Evolutionary conservation across 2,888 invertebrate species (phyloP), one percentile per base, ranked within the genome.

Genomic region (Cryptocephalus primarius): DNA sequence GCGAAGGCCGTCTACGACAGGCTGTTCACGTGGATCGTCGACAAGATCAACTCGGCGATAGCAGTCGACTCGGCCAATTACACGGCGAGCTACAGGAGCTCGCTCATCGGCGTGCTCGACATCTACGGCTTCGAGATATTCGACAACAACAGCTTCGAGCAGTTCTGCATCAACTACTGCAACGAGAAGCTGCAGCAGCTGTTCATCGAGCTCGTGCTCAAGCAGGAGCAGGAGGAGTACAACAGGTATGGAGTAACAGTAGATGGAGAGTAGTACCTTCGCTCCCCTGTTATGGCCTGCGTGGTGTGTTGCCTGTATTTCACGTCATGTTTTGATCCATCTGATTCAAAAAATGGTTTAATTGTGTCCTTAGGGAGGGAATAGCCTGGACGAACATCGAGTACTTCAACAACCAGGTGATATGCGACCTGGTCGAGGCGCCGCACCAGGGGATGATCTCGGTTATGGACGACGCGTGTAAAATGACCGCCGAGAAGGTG

Each of bases 101-200:
- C 88, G 1, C 78, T 93, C 39, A 93, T 94, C 61, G 96, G 96
- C 9, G 96, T 97, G 6, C 74, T 99, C 43, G 97, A 99, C 66
- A 99, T 99, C 64, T 99, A 97, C 69, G 97, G 97, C 13, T 99
- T 97, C 71, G 97, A 99, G 75, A 94, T 97, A 56, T 95, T 99
- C 70, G 94, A 95, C 58, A 80, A 80, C 32, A 97, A 97, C 72
- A 93, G 92, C 73, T 95, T 97, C 72, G 97, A 97, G 70, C 97
- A 97, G 73, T 93, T 97, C 72, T 97, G 96, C 71, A 97, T 97
- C 65, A 97, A 97, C 73, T 97, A 96, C 72, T 97, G 96, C 67
- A 97, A 97, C 68, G 97, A 97, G 74, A 97, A 97, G 68, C 75
- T 97, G 54, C 97, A 97, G 67, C 97, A 97, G 69, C 75, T 97